A percentile compares a stretch with the other conserved stretches of the same genome.
These are phyloP conservation scores for Streptopelia turtur DNA, from an alignment of 2,797 vertebrate genomes.

Conservation along the genomic window DNA sequence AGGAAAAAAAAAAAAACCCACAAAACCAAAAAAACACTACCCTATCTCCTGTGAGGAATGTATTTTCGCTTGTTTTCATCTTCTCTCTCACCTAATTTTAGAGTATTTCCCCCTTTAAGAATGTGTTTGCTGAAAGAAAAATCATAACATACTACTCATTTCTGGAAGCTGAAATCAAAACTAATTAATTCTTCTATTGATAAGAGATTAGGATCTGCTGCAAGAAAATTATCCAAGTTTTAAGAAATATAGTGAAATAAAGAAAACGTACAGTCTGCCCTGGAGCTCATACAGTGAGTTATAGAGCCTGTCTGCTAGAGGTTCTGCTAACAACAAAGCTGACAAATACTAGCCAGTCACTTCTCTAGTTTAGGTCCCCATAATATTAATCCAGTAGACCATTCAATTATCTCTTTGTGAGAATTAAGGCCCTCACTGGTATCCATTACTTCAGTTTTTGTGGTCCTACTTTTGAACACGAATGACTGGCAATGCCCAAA, in stretches of 20 bases:
- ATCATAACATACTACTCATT: constrained; percentile 23
- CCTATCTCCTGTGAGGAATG: constrained; percentile 34
- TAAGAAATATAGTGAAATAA: background rate
- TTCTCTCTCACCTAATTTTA: constrained; percentile 40
- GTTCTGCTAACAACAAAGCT: background rate
- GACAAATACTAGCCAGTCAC: background rate
- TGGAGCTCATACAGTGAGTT: background rate
- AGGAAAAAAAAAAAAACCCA: background rate
- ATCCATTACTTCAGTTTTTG: background rate
- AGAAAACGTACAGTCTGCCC: background rate
- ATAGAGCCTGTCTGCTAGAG: background rate
- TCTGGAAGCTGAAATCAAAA: constrained; percentile 38
- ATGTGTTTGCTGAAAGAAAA: constrained; percentile 7
- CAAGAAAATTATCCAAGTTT: background rate
- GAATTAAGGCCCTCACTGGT: background rate
- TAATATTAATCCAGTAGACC: background rate
- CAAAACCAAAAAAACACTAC: background rate
- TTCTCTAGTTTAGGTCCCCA: background rate
- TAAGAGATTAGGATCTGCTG: constrained; percentile 28
- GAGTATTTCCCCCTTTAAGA: constrained; percentile 38
- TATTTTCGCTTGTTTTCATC: constrained; percentile 45
- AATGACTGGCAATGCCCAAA: background rate
- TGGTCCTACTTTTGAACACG: background rate
- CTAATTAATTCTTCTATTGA: constrained; percentile 1
- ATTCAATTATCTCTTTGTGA: background rate